Evolutionary conservation across 2,888 invertebrate genomes (phyloP).

Genomic region (Keiferia lycopersicella): DNA sequence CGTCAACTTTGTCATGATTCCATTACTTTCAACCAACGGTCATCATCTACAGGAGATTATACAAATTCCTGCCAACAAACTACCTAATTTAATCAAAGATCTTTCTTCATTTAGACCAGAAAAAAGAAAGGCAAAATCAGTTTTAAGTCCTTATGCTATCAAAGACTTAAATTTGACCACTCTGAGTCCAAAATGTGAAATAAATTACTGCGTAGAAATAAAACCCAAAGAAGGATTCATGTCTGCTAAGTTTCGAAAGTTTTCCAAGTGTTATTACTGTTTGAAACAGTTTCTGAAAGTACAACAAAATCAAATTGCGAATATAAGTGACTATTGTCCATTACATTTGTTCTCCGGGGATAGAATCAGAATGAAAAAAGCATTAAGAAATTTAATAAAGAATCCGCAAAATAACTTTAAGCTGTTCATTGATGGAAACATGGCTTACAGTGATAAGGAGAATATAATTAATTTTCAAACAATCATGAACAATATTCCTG

Average conservation of each 20-base stretch:
- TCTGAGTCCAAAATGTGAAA: constrained; percentile 43
- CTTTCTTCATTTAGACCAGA: constrained; percentile 58
- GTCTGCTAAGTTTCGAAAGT: constrained; percentile 52
- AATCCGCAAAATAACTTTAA: constrained; percentile 85
- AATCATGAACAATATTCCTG: constrained; percentile 42
- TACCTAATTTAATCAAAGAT: constrained; percentile 50
- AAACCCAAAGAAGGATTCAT: constrained; percentile 86
- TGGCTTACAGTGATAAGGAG: constrained; percentile 55
- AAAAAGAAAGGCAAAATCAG: constrained; percentile 66
- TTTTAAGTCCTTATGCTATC: constrained; percentile 66
- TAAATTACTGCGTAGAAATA: constrained; percentile 82
- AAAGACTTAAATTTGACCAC: constrained; percentile 69
- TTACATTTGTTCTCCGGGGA: constrained; percentile 86
- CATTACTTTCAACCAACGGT: constrained; percentile 47
- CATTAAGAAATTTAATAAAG: constrained; percentile 71
- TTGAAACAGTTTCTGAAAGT: constrained; percentile 81
- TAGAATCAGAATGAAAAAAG: constrained; percentile 75
- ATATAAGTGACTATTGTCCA: constrained; percentile 85
- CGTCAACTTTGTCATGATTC: constrained; percentile 64
- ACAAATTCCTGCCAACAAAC: constrained; percentile 54
- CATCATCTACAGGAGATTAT: constrained; percentile 57
- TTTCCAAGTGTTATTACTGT: constrained; percentile 79
- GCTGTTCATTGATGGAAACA: constrained; percentile 73
- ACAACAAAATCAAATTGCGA: constrained; percentile 71
- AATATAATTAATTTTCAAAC: constrained; percentile 39